phyloP scores from a whole-genome alignment of 2,797 vertebrate genomes.

The Darevskia mixta region DNA sequence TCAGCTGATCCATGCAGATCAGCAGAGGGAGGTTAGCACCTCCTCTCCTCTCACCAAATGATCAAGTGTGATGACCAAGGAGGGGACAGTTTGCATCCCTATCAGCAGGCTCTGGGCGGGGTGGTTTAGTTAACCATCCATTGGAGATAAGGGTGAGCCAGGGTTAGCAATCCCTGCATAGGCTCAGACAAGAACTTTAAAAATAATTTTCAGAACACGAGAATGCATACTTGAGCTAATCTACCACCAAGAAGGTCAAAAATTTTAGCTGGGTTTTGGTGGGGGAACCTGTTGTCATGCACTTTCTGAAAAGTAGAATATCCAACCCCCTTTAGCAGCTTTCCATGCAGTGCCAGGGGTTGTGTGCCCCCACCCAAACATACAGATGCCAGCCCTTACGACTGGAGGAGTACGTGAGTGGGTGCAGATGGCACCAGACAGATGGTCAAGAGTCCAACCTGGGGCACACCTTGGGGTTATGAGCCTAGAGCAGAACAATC shows the following conservation, averaged over 20 bases:
- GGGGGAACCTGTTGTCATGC: too few species aligned
- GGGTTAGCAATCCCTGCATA: background rate
- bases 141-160: too few species aligned
- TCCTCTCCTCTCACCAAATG: too few species aligned
- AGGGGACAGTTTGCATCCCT: too few species aligned
- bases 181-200: background rate
- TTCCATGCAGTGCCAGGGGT: background rate
- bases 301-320: background rate
- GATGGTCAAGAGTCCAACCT: background rate
- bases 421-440: background rate
- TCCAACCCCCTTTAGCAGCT: background rate
- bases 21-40: too few species aligned
- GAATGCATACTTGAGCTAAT: too few species aligned
- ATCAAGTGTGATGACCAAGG: too few species aligned
- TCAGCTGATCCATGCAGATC: too few species aligned
- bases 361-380: background rate
- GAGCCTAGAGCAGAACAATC: background rate
- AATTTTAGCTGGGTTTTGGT: background rate
- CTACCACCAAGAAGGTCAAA: background rate
- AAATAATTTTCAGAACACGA: background rate
- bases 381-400: background rate
- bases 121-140: too few species aligned
- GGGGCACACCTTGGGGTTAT: background rate
- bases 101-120: too few species aligned
- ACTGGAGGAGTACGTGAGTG: background rate